Percentiles rank a stretch among this genome's conserved stretches.
Conservation (phyloP, 92 coral and sea anemone genomes). For the Epizoanthus rinbou region DNA sequence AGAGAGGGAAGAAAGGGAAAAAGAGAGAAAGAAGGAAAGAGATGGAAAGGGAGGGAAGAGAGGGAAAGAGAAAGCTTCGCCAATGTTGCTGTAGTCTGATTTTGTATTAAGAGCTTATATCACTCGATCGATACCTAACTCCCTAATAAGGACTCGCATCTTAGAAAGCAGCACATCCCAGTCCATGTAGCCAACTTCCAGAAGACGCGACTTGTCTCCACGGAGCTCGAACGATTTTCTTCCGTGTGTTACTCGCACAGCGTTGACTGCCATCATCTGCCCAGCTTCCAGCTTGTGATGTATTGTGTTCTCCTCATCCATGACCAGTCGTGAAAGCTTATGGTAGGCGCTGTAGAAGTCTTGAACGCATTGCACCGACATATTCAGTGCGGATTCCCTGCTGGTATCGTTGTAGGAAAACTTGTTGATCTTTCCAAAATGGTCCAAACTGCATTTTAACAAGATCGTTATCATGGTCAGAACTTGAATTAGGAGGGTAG, state of each 20-base stretch:
- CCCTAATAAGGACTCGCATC: constrained; percentile 9
- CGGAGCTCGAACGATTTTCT: constrained; percentile 17
- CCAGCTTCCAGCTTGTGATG: constrained; percentile 30
- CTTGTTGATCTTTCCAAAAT: constrained; percentile 23
- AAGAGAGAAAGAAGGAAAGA: too few relatives aligned
- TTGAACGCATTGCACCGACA: constrained; percentile 24
- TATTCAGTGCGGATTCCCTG: constrained; percentile 16
- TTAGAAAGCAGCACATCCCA: constrained; percentile 44
- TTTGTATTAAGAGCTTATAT: neutral
- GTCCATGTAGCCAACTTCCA: constrained; percentile 40
- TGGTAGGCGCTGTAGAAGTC: constrained; percentile 41
- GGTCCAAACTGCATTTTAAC: constrained; percentile 33
- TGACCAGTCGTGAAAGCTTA: neutral
- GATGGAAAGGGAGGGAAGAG: too few relatives aligned
- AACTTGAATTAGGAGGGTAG: too few relatives aligned
- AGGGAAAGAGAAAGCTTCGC: too few relatives aligned
- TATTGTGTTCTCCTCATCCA: constrained; percentile 24
- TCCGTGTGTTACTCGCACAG: constrained; percentile 36
- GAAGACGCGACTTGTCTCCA: constrained; percentile 19
- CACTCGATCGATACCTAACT: constrained; percentile 20
- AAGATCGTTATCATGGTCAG: too few relatives aligned
- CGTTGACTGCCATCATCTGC: constrained; percentile 26
- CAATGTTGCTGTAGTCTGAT: too few relatives aligned
- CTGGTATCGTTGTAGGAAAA: constrained; percentile 3
- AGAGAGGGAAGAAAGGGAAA: too few relatives aligned